Conservation (phyloP, 2,888 invertebrate species). For the Rhyacophila evoluta region DNA sequence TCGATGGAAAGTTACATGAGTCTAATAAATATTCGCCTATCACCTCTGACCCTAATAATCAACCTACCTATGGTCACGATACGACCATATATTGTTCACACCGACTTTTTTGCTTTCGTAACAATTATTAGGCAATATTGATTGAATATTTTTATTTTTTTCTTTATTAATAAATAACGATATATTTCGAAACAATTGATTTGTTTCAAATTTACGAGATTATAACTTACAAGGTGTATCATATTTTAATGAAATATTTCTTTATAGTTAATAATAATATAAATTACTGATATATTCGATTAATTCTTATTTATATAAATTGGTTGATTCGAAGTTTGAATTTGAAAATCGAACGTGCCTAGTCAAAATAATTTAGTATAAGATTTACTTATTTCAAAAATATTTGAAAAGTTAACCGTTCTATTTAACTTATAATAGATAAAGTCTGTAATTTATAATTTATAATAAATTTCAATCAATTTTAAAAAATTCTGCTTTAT, state of each 20-base stretch:
- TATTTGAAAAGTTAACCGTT: too few relatives aligned
- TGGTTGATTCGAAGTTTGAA: too few relatives aligned
- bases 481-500: too few relatives aligned
- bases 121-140: constrained; percentile 37
- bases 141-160: constrained; percentile 43
- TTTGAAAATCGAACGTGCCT: too few relatives aligned
- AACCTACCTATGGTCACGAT: constrained; percentile 44
- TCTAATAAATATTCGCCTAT: constrained; percentile 47
- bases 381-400: too few relatives aligned
- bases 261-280: too few relatives aligned
- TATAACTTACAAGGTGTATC: neutral
- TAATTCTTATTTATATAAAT: too few relatives aligned
- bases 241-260: neutral
- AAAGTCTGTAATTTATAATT: too few relatives aligned
- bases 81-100: constrained; percentile 27
- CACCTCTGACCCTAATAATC: constrained; percentile 48
- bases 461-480: too few relatives aligned
- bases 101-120: neutral
- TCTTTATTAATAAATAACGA: constrained; percentile 30
- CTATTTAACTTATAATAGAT: too few relatives aligned
- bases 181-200: neutral
- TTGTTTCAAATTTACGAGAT: neutral
- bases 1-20: constrained; percentile 30
- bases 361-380: too few relatives aligned
- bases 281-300: too few relatives aligned